Conservation (phyloP, 1,140 invertebrate species). For the Cecropterus lyciades region DNA sequence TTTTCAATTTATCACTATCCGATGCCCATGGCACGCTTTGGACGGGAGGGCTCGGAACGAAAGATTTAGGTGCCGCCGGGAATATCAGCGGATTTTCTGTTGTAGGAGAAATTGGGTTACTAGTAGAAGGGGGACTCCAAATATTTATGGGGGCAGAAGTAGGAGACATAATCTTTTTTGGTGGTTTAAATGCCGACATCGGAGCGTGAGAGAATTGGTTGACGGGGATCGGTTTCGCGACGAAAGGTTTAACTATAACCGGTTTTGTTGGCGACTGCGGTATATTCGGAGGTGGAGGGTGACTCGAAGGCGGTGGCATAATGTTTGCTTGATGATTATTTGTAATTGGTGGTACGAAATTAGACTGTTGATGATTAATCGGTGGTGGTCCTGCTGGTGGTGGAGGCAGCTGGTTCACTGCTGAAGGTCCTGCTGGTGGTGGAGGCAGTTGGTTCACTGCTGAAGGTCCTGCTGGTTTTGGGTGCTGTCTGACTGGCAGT, state of each 20-base stretch:
- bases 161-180: conserved; percentile 76
- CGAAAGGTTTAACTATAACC: conserved; percentile 65
- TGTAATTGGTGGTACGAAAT: background rate
- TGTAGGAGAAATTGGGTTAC: conserved; percentile 58
- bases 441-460: background rate
- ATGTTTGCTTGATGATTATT: conserved; percentile 12
- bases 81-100: conserved; percentile 44
- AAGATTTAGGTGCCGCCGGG: conserved; percentile 58
- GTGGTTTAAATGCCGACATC: conserved; percentile 88
- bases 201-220: conserved; percentile 90
- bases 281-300: conserved; percentile 62
- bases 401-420: background rate
- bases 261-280: conserved; percentile 76
- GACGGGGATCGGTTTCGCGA: conserved; percentile 85
- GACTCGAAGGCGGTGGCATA: conserved; percentile 47
- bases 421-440: background rate
- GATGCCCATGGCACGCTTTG: conserved; percentile 64
- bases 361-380: background rate
- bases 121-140: conserved; percentile 79
- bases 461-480: conserved; percentile 30
- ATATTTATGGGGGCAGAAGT: conserved; percentile 62
- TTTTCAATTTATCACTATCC: conserved; percentile 60
- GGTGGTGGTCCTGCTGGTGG: background rate
- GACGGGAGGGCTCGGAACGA: conserved; percentile 48
- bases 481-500: conserved; percentile 63